Conservation (phyloP, 2,888 invertebrate species). For the Idaea biselata region DNA sequence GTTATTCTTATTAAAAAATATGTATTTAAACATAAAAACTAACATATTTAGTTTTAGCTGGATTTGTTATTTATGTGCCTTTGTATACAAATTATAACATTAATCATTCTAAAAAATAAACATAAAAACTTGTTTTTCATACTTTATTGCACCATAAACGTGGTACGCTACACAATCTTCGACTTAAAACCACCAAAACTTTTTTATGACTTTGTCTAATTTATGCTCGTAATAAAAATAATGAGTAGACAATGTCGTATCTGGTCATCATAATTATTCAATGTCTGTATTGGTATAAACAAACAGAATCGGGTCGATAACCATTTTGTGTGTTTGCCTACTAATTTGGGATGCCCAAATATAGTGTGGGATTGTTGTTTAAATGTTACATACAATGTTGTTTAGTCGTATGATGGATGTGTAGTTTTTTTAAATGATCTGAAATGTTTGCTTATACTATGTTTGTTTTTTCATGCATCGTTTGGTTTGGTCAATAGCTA, state of each 20-base stretch:
- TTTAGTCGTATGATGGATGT: slow-evolving; percentile 37
- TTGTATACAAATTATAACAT: background rate
- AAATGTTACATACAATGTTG: slow-evolving; percentile 41
- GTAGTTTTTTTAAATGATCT: slow-evolving; percentile 22
- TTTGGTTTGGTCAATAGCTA: background rate
- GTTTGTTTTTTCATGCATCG: slow-evolving; percentile 7
- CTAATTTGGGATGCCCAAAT: slow-evolving; percentile 53
- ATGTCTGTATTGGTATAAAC: slow-evolving; percentile 20
- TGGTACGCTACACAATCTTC: background rate
- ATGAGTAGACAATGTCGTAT: slow-evolving; percentile 22
- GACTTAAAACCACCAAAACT: background rate
- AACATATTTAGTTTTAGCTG: background rate
- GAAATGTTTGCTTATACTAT: slow-evolving; percentile 12
- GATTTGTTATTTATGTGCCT: background rate
- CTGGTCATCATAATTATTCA: slow-evolving; percentile 30
- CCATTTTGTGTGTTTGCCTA: slow-evolving; percentile 41
- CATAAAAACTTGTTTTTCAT: slow-evolving; percentile 1
- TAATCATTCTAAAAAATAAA: background rate
- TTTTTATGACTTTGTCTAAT: background rate
- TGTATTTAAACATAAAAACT: background rate
- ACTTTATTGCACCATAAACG: background rate
- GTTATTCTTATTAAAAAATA: background rate
- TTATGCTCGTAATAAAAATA: slow-evolving; percentile 1
- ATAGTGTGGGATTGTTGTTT: slow-evolving; percentile 43
- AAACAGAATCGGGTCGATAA: slow-evolving; percentile 34